These are phyloP conservation scores for Drosophila setosimentum DNA, from an alignment of 2,888 invertebrate species.

Conservation along the genomic window DNA sequence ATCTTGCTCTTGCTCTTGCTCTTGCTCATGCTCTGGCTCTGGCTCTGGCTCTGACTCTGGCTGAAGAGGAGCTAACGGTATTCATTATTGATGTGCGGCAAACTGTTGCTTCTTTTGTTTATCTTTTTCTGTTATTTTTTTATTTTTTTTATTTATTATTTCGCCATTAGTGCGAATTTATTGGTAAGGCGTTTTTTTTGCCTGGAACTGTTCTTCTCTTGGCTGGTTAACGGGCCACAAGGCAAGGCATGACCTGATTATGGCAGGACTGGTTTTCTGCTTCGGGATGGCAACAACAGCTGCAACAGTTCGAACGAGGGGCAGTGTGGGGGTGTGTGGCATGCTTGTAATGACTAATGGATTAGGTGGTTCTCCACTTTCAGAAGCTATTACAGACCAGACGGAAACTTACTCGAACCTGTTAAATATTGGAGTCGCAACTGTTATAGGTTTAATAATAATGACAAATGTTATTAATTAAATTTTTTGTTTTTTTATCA, in stretches of 20 bases:
- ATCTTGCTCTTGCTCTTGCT: constrained; percentile 21
- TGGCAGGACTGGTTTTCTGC: constrained; percentile 73
- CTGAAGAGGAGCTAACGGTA: constrained; percentile 60
- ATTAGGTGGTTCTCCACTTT: neutral
- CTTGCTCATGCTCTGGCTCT: constrained; percentile 20
- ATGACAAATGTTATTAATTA: neutral
- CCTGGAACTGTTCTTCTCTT: constrained; percentile 54
- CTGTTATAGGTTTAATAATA: neutral
- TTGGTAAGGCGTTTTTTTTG: constrained; percentile 56
- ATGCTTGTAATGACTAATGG: constrained; percentile 12
- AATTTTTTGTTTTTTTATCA: neutral
- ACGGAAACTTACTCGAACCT: neutral
- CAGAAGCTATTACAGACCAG: constrained; percentile 7
- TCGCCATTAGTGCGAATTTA: constrained; percentile 72
- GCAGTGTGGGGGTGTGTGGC: neutral
- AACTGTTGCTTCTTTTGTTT: constrained; percentile 22
- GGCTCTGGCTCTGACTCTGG: constrained; percentile 17
- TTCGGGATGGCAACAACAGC: constrained; percentile 11
- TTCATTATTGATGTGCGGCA: constrained; percentile 69
- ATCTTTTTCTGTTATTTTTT: constrained; percentile 15
- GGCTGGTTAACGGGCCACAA: constrained; percentile 42
- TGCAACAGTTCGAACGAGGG: constrained; percentile 6
- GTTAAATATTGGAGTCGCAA: neutral
- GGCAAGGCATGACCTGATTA: constrained; percentile 70
- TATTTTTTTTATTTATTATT: constrained; percentile 29